Conservation (phyloP, 2,888 invertebrate genomes). For the Nephrotoma flavescens region DNA sequence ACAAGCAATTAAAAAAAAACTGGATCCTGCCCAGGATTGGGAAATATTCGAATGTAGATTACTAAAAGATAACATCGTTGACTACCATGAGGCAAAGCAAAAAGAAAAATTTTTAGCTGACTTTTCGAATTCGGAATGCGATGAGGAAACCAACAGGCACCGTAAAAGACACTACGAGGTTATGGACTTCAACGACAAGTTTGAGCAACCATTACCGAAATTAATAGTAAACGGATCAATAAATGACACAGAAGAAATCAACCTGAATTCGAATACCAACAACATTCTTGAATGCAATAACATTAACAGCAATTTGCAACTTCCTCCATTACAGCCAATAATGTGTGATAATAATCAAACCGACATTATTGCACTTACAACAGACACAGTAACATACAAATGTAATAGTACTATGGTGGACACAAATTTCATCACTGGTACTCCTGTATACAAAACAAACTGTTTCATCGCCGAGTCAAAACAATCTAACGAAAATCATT, state of each 20-base stretch:
- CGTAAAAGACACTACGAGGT: background rate
- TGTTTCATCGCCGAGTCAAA: no score
- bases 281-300: no score
- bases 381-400: no score
- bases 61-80: background rate
- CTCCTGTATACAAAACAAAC: no score
- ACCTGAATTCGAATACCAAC: no score
- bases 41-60: background rate
- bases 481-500: no score
- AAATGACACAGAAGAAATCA: background rate
- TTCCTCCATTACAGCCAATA: no score
- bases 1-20: background rate
- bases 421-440: no score
- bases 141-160: background rate
- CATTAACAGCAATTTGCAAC: no score
- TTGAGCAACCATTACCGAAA: background rate
- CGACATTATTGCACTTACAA: no score
- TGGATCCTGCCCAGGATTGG: background rate
- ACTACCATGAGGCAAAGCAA: background rate
- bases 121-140: background rate
- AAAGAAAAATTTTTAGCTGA: background rate
- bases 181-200: background rate
- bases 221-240: background rate
- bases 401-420: no score
- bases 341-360: no score